Conservation (phyloP, 2,113 vertebrate genomes). For the Vidua chalybeata region DNA sequence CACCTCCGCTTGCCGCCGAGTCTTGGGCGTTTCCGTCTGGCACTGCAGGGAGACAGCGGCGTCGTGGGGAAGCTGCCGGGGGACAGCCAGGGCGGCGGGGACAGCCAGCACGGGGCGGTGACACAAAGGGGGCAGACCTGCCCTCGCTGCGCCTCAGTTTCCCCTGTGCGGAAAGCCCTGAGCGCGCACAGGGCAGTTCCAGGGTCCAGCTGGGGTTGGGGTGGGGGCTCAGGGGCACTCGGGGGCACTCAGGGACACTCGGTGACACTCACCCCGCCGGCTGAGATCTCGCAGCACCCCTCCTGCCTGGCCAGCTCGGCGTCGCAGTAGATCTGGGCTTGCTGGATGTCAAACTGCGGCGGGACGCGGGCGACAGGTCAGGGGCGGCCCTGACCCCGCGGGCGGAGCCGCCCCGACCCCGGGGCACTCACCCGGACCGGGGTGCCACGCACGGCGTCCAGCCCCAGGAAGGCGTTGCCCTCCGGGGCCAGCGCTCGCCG, state of each 20-base stretch:
- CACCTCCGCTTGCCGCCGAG: conserved; percentile 86
- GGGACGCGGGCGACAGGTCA: neutral
- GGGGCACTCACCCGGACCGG: conserved; percentile 78
- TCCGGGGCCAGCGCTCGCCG: conserved; percentile 51
- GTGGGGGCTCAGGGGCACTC: too few relatives aligned
- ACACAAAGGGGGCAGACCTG: neutral
- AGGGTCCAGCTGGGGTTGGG: accelerated
- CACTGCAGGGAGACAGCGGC: conserved; percentile 72
- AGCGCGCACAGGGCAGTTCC: neutral
- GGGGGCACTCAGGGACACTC: too few relatives aligned
- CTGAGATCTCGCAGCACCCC: conserved; percentile 91
- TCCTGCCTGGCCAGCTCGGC: conserved; percentile 84
- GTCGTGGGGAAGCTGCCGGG: accelerated
- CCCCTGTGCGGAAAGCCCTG: neutral
- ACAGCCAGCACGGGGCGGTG: neutral
- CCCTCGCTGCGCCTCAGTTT: neutral
- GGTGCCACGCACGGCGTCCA: conserved; percentile 78
- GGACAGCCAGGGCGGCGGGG: accelerated
- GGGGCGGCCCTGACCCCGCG: accelerated
- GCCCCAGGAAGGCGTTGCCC: conserved; percentile 84
- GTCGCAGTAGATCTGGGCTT: conserved; percentile 90
- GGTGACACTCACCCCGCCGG: conserved; percentile 78
- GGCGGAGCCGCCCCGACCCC: accelerated
- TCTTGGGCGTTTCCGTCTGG: conserved; percentile 84
- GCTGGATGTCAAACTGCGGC: conserved; percentile 89